phyloP scores from a whole-genome alignment of 2,888 invertebrate genomes.

The Ophion obscuratus region DNA sequence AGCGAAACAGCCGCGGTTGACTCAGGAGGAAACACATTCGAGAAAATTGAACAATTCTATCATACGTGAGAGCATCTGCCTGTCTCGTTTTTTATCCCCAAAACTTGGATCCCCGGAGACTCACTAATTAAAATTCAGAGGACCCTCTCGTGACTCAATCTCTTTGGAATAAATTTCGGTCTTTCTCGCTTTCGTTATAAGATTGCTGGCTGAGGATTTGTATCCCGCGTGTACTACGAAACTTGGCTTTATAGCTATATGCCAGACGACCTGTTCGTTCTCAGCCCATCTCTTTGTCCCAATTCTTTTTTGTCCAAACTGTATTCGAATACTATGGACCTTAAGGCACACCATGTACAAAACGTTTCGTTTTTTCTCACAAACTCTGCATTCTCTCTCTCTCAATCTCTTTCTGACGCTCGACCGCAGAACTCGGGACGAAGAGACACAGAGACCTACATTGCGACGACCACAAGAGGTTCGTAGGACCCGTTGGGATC shows the following conservation, averaged over 20 bases:
- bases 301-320: slow-evolving; percentile 24
- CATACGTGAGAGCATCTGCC: neutral
- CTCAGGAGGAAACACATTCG: too few species aligned
- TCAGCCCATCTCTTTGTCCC: neutral
- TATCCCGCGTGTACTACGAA: neutral
- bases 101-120: neutral
- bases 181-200: neutral
- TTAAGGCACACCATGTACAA: slow-evolving; percentile 17
- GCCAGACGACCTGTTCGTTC: slow-evolving; percentile 1
- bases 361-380: slow-evolving; percentile 7
- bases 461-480: slow-evolving; percentile 62
- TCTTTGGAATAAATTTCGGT: slow-evolving; percentile 7
- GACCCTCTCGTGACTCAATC: slow-evolving; percentile 20
- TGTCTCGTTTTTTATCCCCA: neutral
- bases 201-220: neutral
- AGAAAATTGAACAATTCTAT: neutral
- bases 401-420: slow-evolving; percentile 20
- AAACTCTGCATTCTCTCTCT: too few species aligned
- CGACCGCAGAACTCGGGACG: slow-evolving; percentile 48
- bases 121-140: neutral
- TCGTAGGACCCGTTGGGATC: slow-evolving; percentile 43
- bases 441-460: slow-evolving; percentile 76
- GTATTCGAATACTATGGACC: slow-evolving; percentile 16
- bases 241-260: slow-evolving; percentile 12
- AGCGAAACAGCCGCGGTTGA: too few species aligned